Evolutionary conservation across 2,113 vertebrate genomes (phyloP), one percentile per base, ranked within the genome.

Genomic region (Alexandromys fortis): DNA sequence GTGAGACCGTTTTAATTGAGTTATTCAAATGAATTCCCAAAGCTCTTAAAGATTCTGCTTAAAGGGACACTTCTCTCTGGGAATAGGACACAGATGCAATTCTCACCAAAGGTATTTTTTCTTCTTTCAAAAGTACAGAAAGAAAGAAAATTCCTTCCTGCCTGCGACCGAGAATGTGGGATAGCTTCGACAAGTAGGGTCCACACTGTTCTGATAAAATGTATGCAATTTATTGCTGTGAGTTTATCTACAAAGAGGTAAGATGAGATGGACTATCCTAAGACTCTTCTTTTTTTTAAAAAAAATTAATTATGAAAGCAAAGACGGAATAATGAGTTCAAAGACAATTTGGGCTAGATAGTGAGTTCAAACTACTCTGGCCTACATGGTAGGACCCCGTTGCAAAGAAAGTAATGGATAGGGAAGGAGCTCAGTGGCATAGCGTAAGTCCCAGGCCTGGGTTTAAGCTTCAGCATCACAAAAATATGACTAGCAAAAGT

Each of bases 11-110:
- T 97, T 81, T 91, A 75, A 78, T 58, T 45, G 70, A 90, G 63
- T 55, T 81, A 49, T 30, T 72, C 87, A 94, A 95, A 26, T 55
- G 76, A 72, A 68, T 94, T 95, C 55, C 63, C 68, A 68, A 92
- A 92, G 88, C 3, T 55, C 12, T 81, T 94, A 86, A 65, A 89
- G 77, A 75, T 78, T 35, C 26, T 86, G 28, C 5, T 52, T 88
- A 72, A 81, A 92, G 55, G n/a, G 12, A 75, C 35, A 72, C 49
- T 70, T 16, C 14, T 49, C 8, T 93, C 49, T 89, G 77, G 45
- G 28, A 89, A 70, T 45, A 86, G 21, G 70, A 70, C 17, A 96
- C 90, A 72, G 42, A 86, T 75, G 24, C 30, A 92, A 76, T 95
- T 83, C 26, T 58, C 24, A 73, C n/a, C 49, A 58, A 86, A 89